Evolutionary conservation across 2,888 invertebrate species (phyloP).

Genomic region (Amiota mariae): DNA sequence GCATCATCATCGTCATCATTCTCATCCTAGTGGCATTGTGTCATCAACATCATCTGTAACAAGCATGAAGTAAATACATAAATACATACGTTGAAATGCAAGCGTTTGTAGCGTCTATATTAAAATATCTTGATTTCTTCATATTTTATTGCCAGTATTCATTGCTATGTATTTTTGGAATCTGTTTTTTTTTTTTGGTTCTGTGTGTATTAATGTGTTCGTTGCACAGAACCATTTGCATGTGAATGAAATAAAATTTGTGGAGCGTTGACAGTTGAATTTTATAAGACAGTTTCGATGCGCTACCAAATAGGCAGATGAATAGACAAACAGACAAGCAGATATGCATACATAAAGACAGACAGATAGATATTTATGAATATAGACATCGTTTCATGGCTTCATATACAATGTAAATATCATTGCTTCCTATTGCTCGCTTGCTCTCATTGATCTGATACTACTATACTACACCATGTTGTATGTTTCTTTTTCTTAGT

Average conservation of each 20-base stretch:
- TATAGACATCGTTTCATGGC: slow-evolving; percentile 3
- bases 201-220: neutral
- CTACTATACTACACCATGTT: too few species aligned
- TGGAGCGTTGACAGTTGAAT: slow-evolving; percentile 15
- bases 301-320: neutral
- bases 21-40: too few species aligned
- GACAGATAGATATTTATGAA: neutral
- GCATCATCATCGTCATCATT: neutral
- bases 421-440: neutral
- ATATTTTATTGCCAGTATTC: neutral
- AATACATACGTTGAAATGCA: neutral
- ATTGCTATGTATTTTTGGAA: neutral
- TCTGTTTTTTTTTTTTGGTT: neutral
- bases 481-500: too few species aligned
- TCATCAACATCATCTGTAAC: too few species aligned
- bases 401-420: neutral
- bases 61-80: neutral
- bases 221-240: neutral
- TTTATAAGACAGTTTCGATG: neutral
- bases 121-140: neutral
- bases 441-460: too few species aligned
- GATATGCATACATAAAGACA: neutral
- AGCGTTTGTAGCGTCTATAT: slow-evolving; percentile 1
- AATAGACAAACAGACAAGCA: too few species aligned
- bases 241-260: neutral